Conservation (phyloP, 2,113 vertebrate species). For the Cyprinus carpio region DNA sequence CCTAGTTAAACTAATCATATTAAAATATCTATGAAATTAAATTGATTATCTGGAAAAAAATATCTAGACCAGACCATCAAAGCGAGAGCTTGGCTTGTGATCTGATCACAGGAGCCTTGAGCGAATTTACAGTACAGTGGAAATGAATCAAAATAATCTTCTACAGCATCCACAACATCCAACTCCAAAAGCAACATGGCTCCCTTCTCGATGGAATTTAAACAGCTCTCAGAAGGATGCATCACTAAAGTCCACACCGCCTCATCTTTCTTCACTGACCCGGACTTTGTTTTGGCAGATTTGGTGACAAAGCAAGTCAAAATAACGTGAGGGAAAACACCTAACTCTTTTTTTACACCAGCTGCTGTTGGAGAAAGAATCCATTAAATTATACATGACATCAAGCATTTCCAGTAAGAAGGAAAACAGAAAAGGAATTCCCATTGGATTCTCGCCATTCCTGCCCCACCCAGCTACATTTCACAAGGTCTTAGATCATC, state of each 20-base stretch:
- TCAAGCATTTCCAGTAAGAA: conserved; percentile 35
- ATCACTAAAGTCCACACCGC: background rate
- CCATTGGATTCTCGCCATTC: conserved; percentile 21
- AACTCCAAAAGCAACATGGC: conserved; percentile 17
- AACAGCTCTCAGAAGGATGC: background rate
- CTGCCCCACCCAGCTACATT: conserved; percentile 39
- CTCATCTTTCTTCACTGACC: background rate
- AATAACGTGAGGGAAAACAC: conserved; percentile 11
- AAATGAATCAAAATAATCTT: conserved; percentile 17
- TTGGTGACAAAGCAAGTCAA: conserved; percentile 30
- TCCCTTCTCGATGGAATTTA: background rate
- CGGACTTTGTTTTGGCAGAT: conserved; percentile 17
- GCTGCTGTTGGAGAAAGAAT: conserved; percentile 25
- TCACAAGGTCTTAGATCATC: conserved; percentile 53
- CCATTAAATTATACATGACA: conserved; percentile 42
- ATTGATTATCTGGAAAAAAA: background rate
- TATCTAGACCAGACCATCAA: background rate
- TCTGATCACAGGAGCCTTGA: background rate
- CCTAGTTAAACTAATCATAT: background rate
- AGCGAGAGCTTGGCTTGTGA: background rate
- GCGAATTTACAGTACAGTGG: background rate
- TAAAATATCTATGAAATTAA: background rate
- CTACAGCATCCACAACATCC: background rate
- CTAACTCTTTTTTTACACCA: conserved; percentile 31
- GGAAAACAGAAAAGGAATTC: conserved; percentile 41